Evolutionary conservation across 1,140 invertebrate species (phyloP), one percentile per base, ranked within the genome.

Genomic region (Drosophila punjabiensis): DNA sequence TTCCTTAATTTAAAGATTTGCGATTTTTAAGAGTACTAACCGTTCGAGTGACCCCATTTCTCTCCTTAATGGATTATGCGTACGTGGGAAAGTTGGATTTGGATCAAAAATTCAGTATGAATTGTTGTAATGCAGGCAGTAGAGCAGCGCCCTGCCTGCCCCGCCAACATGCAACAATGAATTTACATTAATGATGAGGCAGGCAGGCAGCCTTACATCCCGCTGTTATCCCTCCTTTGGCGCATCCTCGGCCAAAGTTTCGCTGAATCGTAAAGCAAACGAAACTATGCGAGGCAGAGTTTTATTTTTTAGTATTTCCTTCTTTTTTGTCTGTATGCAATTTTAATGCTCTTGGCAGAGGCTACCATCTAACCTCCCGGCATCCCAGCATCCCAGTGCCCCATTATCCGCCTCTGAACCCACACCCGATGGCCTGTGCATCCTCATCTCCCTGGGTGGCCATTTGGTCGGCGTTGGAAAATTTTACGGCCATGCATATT

Each of bases 111-210:
- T 89, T 64, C 79, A 81, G 76, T 76, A 81, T 81, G 78, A 84
- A 88, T 81, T 81, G 81, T 84, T 83, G 71, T 88, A 80, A 83
- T 81, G 84, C 70, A 73, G 63, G 66, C 77, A 52, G 48, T 28
- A 20, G 59, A 43, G 48, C 52, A 67, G 14, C 6, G 24, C n/a
- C 28, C 24, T 16, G 13, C 32, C 45, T 24, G 32, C 53, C 53
- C 55, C 55, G 55, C 48, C 52, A 61, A 32, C 67, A 77, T 71
- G 79, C 81, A 85, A 90, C 86, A 89, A 89, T 89, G 86, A 89
- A 89, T 90, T 89, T 89, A 84, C 86, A 89, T 89, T 89, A 89
- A 89, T 89, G 86, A 89, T 90, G 86, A 89, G 81, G 68, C 69
- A 55, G 59, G 65, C 69, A 52, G 59, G 65, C 69, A 52, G 59